phyloP scores from a whole-genome alignment of 1,140 invertebrate species.

The Artemia franciscana region DNA sequence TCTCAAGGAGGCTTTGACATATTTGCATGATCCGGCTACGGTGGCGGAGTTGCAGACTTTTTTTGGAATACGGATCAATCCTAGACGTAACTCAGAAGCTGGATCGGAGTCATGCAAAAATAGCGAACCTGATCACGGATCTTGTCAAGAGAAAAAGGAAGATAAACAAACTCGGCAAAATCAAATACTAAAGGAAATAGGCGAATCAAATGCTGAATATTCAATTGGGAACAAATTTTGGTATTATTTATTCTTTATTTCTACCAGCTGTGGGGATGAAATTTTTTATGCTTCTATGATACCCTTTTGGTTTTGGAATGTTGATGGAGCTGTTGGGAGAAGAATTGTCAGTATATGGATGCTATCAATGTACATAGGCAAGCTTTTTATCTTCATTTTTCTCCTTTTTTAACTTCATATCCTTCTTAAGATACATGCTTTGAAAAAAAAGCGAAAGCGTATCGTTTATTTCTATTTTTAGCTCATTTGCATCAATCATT shows the following conservation, averaged over 20 bases:
- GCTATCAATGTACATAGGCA: conserved; percentile 59
- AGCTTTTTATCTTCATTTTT: too few relatives aligned
- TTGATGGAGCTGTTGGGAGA: conserved; percentile 54
- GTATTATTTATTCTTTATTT: conserved; percentile 62
- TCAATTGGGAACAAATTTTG: conserved; percentile 49
- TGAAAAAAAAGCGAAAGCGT: too few relatives aligned
- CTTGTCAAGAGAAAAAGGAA: not conserved
- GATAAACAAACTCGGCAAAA: not conserved
- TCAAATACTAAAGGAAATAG: not conserved
- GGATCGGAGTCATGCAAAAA: not conserved
- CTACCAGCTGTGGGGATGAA: conserved; percentile 63
- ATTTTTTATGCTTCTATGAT: conserved; percentile 67
- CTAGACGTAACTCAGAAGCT: too few relatives aligned
- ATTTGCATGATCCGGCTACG: not conserved
- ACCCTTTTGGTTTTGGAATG: conserved; percentile 77
- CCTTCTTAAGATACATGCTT: too few relatives aligned
- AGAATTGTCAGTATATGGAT: conserved; percentile 60
- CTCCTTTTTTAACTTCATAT: too few relatives aligned
- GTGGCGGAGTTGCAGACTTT: not conserved
- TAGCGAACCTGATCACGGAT: not conserved
- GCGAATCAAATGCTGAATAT: conserved; percentile 17
- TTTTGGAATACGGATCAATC: not conserved
- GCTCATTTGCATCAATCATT: not conserved
- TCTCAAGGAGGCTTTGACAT: not conserved
- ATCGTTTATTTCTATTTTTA: too few relatives aligned